Base-by-base conservation (phyloP, 2,888 invertebrate genomes). In the Cartodere bifasciata region DNA sequence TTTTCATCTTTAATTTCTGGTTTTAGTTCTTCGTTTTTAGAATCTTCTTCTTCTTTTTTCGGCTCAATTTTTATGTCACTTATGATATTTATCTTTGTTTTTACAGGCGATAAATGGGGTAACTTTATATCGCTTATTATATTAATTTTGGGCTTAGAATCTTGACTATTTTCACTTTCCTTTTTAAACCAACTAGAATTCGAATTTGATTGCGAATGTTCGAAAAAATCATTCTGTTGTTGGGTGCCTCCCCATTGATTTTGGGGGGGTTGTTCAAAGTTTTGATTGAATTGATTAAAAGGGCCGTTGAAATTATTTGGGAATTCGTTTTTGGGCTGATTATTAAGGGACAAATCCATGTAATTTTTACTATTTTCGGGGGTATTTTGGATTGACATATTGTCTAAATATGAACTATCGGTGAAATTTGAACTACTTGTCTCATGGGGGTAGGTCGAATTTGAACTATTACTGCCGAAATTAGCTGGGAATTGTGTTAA, bases 21-120 rank as follows among this genome's bases (percentile, higher is more conserved):
- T n/a, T n/a, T n/a, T 65, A 3, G 67, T 55, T 55, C 47, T 15
- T 34, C 37, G 15, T 67, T n/a, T n/a, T n/a, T 65, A 3, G 67
- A 67, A 14, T 66, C 67, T 1, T 64, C 62, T 49, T 70, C 70
- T 2, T 57, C 58, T 21, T 44, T 49, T 40, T 58, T 59, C 2
- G 55, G 50, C 32, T 59, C 60, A 14, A 59, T 46, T 35, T 60
- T 60, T 23, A 59, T 56, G 39, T 60, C 57, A 31, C 58, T 59
- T 13, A 60, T 47, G 16, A 58, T 58, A 26, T 58, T 58, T 23
- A 59, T 58, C 37, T 58, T 60, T 37, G 52, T 58, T 12, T 50
- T 48, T n/a, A 40, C 42, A 2, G 38, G 28, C 6, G 26, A 23
- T n/a, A 41, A 36, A 13, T 38, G 46, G 4, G 54, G 56, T 27